These are phyloP conservation scores for Drosophila pegasa DNA, from an alignment of 2,888 invertebrate species.

Conservation along the genomic window DNA sequence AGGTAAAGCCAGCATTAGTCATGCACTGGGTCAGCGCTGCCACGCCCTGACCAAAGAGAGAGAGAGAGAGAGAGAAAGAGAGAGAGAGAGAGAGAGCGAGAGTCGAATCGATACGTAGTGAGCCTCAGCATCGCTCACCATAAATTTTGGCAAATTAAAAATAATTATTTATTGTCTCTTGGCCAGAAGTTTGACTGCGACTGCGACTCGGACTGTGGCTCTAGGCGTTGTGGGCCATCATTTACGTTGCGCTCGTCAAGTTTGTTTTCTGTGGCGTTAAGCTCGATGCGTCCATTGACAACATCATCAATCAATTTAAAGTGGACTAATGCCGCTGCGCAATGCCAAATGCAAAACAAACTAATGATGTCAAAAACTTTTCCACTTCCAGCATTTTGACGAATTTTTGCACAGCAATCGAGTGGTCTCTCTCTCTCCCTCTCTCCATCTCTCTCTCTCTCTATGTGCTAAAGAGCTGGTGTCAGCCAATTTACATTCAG, in stretches of 20 bases:
- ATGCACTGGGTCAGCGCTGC: slow-evolving; percentile 35
- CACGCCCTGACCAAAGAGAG: too few relatives aligned
- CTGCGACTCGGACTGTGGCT: background rate
- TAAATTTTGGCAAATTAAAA: slow-evolving; percentile 17
- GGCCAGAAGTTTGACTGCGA: background rate
- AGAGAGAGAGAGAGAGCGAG: too few relatives aligned
- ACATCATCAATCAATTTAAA: slow-evolving; percentile 73
- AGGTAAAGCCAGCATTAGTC: slow-evolving; percentile 58
- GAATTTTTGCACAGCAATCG: slow-evolving; percentile 16
- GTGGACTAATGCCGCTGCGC: slow-evolving; percentile 59
- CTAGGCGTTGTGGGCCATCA: background rate
- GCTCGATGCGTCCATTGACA: slow-evolving; percentile 35
- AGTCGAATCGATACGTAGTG: too few relatives aligned
- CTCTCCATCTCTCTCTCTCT: background rate
- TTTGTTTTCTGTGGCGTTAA: slow-evolving; percentile 26
- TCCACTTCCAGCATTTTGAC: slow-evolving; percentile 19
- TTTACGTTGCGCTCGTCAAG: slow-evolving; percentile 36
- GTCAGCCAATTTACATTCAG: slow-evolving; percentile 21
- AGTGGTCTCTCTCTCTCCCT: background rate
- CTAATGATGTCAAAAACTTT: slow-evolving; percentile 62
- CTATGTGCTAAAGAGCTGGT: slow-evolving; percentile 1
- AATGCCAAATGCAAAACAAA: slow-evolving; percentile 63
- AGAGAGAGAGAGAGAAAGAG: too few relatives aligned
- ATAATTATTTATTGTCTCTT: slow-evolving; percentile 29
- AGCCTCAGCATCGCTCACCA: too few relatives aligned